Evolutionary conservation across 2,888 invertebrate species (phyloP).

Genomic region (Pheosia gnoma): DNA sequence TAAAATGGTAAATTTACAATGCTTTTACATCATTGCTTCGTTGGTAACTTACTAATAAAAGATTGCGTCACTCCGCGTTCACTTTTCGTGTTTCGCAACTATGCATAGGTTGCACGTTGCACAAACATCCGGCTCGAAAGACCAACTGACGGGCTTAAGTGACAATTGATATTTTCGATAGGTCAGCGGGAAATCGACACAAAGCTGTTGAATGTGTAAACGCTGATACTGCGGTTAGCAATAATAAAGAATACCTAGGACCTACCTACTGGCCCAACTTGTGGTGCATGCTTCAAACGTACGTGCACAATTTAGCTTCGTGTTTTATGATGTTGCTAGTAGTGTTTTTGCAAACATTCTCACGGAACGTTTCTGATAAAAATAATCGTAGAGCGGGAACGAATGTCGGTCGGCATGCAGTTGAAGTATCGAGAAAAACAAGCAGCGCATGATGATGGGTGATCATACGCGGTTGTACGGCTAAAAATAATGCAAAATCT

Average conservation of each 20-base stretch:
- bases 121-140: conserved; percentile 74
- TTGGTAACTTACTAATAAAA: conserved; percentile 67
- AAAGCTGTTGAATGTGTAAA: conserved; percentile 9
- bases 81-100: conserved; percentile 77
- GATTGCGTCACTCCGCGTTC: conserved; percentile 73
- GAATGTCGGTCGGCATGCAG: conserved; percentile 22
- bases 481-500: conserved; percentile 44
- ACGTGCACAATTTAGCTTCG: conserved; percentile 21
- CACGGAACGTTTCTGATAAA: conserved; percentile 21
- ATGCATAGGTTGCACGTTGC: conserved; percentile 74
- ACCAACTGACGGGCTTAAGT: conserved; percentile 44
- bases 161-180: conserved; percentile 48
- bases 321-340: conserved; percentile 15
- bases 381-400: conserved; percentile 21
- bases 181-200: conserved; percentile 22
- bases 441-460: conserved; percentile 27
- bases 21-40: conserved; percentile 57
- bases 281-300: conserved; percentile 8
- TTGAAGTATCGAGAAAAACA: conserved; percentile 30
- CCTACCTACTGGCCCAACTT: too few relatives aligned
- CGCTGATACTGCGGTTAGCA: too few relatives aligned
- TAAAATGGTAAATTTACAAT: conserved; percentile 27
- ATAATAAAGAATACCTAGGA: too few relatives aligned
- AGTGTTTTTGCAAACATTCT: conserved; percentile 17
- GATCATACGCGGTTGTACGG: background rate